Conservation (phyloP, 2,888 invertebrate species). For the Eupelmus urozonus region DNA sequence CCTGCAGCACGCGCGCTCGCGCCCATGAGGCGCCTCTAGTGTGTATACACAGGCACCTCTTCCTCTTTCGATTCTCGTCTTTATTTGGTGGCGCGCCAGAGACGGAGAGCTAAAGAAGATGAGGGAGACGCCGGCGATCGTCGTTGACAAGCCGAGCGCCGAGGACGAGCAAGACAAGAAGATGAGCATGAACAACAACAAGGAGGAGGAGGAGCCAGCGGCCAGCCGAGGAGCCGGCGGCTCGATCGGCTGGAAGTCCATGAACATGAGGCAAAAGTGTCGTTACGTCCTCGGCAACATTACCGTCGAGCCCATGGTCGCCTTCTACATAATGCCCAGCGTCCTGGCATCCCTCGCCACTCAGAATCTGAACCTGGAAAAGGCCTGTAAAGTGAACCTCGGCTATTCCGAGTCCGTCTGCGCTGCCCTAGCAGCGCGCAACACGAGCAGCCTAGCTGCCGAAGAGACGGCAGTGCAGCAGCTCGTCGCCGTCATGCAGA, state of each 20-base stretch:
- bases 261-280: constrained; percentile 80
- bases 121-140: constrained; percentile 23
- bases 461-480: constrained; percentile 82
- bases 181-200: constrained; percentile 19
- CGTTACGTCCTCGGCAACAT: constrained; percentile 82
- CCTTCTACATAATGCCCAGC: constrained; percentile 84
- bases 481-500: constrained; percentile 86
- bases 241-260: constrained; percentile 76
- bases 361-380: constrained; percentile 91
- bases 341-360: constrained; percentile 86
- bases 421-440: constrained; percentile 85
- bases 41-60: too few species aligned
- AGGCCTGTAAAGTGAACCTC: constrained; percentile 91
- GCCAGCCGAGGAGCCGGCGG: too few species aligned
- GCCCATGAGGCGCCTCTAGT: too few species aligned
- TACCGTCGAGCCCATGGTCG: constrained; percentile 87
- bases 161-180: background rate
- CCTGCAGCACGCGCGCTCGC: background rate
- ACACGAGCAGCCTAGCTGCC: constrained; percentile 82
- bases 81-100: background rate
- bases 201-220: constrained; percentile 41
- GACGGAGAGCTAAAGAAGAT: constrained; percentile 6
- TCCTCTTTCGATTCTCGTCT: background rate
- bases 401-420: constrained; percentile 86
- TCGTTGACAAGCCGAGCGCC: constrained; percentile 3